A percentile compares a stretch with the other conserved stretches of the same genome.
Conservation (phyloP, 92 coral and sea anemone species). For the Parazoanthus atlanticus region DNA sequence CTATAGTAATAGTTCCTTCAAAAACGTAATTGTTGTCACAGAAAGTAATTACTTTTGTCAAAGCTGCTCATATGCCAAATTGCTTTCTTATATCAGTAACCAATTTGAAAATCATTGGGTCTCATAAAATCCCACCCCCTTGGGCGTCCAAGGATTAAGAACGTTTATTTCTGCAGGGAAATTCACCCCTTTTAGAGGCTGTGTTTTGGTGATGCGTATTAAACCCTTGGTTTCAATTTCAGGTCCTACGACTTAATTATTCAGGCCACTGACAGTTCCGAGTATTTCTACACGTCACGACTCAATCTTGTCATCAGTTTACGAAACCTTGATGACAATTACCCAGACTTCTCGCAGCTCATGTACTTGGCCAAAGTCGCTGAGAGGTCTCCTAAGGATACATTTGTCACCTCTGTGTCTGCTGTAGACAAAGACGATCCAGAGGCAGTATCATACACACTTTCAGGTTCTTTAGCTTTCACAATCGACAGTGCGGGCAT, state of each 20-base stretch:
- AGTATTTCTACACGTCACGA: conserved; percentile 65
- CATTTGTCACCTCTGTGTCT: conserved; percentile 75
- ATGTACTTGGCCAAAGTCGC: conserved; percentile 75
- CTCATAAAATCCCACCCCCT: no score
- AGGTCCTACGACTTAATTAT: conserved; percentile 67
- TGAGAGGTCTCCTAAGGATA: conserved; percentile 55
- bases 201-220: neutral
- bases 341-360: conserved; percentile 76
- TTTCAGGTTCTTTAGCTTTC: conserved; percentile 49
- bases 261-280: conserved; percentile 74
- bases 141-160: no score
- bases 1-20: no score
- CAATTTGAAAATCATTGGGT: no score
- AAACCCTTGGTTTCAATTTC: neutral
- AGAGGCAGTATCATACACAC: conserved; percentile 47
- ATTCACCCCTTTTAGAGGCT: neutral
- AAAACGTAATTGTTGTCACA: no score
- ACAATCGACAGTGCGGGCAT: conserved; percentile 66
- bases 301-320: conserved; percentile 68
- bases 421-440: conserved; percentile 70
- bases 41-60: no score
- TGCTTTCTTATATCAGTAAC: no score
- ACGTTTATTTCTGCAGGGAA: no score
- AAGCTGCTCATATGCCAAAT: no score
- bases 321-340: conserved; percentile 64